Base-by-base conservation (phyloP, 1,140 invertebrate genomes). In the Zaprionus inermis region DNA sequence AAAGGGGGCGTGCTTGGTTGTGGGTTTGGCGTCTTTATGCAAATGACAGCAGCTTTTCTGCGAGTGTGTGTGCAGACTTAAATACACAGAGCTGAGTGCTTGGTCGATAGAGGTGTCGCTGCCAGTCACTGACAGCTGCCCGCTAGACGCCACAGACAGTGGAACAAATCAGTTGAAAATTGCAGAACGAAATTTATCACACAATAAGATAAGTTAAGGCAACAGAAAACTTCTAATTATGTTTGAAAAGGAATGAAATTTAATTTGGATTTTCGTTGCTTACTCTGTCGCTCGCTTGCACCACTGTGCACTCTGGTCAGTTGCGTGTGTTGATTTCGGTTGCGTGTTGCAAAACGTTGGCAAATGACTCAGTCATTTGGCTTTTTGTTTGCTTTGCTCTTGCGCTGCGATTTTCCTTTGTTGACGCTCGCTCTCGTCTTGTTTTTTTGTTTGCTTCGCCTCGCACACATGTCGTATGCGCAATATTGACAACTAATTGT, bases 401-500 rank as follows among this genome's bases (percentile, higher is more conserved):
- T 61, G 16, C 49, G 34, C 24, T 57, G 44, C 32, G 72, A 24
- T 63, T 58, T 70, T 61, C 9, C 32, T 34, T 56, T 71, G 36
- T 52, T 72, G 34, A 56, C 10, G 5, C 30, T 3, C 10, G 1
- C 7, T 32, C 5, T 32, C 6, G n/a, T 32, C 30, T 32, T 32
- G 0, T 32, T 16, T 46, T 44, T 20, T 32, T 41, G 16, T 9
- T 64, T 3, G 12, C 46, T 44, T 11, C n/a, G 46, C 11, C 22
- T 20, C 80, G 77, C 81, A 81, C 65, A 86, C 84, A 84, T 76
- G 81, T 79, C 81, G 79, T 75, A 88, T 88, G 72, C 83, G 79
- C 83, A 83, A 89, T 89, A 86, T 86, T 86, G 83, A 86, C 83
- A 86, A 65, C 79, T 88, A 86, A 86, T 86, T 86, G 83, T 86